These are phyloP conservation scores for Sebastes hubbsi DNA, from an alignment of 2,797 vertebrate species.

Conservation along the genomic window DNA sequence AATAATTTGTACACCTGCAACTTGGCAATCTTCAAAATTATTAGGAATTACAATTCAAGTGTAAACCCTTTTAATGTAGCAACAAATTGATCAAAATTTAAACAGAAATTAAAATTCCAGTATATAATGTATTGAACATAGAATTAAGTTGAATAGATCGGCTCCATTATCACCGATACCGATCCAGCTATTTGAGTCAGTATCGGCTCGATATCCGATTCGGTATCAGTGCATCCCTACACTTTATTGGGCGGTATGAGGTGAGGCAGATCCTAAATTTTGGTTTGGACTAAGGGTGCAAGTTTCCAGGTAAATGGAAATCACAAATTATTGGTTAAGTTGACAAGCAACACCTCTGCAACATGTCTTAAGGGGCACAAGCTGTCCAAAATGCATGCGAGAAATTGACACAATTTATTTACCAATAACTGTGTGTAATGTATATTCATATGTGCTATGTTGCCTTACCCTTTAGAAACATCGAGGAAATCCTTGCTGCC, in stretches of 20 bases:
- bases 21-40: no score
- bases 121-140: no score
- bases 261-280: background rate
- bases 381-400: background rate
- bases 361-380: background rate
- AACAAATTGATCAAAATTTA: no score
- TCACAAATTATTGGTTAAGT: background rate
- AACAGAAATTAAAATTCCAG: no score
- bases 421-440: background rate
- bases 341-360: background rate
- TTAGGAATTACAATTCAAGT: accelerated
- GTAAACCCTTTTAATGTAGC: no score
- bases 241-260: background rate
- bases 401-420: background rate
- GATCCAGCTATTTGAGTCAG: no score
- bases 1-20: no score
- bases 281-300: background rate
- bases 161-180: no score
- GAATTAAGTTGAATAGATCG: accelerated
- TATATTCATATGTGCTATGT: background rate
- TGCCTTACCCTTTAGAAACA: slow-evolving; percentile 82
- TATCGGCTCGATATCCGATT: no score
- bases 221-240: no score
- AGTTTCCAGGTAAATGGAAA: background rate
- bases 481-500: slow-evolving; percentile 95